Conservation (phyloP, 2,888 invertebrate genomes). For the Agrotis ipsilon region DNA sequence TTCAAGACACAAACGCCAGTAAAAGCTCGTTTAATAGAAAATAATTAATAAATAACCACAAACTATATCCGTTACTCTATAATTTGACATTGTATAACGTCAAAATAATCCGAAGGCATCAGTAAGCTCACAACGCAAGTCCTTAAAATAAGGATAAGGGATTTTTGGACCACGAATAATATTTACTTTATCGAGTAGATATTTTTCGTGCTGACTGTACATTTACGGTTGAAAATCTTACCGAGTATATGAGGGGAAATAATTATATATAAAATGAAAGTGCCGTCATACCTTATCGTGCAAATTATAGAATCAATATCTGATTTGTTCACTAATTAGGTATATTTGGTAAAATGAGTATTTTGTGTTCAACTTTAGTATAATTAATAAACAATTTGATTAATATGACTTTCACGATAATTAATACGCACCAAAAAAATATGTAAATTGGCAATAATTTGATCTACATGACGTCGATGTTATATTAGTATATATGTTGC, state of each 20-base stretch:
- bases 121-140: conserved; percentile 74
- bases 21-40: conserved; percentile 43
- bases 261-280: not conserved
- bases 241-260: not conserved
- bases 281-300: not conserved
- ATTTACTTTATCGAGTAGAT: conserved; percentile 41
- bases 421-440: not conserved
- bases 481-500: too few species aligned
- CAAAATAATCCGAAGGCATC: conserved; percentile 68
- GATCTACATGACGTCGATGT: too few species aligned
- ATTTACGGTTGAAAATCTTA: conserved; percentile 52
- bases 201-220: conserved; percentile 55
- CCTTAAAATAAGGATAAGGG: conserved; percentile 63
- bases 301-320: conserved; percentile 15
- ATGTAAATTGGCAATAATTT: too few species aligned
- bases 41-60: conserved; percentile 41
- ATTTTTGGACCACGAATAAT: conserved; percentile 30
- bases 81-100: conserved; percentile 69
- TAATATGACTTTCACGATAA: not conserved
- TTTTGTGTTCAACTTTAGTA: conserved; percentile 26
- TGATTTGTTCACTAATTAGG: conserved; percentile 24
- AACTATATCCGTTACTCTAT: conserved; percentile 60
- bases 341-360: conserved; percentile 54
- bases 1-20: conserved; percentile 13
- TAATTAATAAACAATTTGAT: conserved; percentile 12